Base-by-base conservation (phyloP, 2,888 invertebrate genomes). In the Alloscopus bannaensis region DNA sequence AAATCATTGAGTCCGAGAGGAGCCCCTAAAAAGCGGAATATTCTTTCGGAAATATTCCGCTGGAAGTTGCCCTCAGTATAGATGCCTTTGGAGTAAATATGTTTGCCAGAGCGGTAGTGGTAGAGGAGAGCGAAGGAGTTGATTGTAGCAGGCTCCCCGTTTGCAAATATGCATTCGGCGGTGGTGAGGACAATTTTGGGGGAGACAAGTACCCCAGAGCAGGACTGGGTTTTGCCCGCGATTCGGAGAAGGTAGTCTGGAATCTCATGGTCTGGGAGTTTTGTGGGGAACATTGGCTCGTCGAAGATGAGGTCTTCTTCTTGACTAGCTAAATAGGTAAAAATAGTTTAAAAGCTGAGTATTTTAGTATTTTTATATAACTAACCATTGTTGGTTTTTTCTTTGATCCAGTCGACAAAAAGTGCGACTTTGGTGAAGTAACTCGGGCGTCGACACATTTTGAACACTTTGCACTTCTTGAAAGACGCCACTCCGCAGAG, bases 401-500 rank as follows among this genome's bases (percentile, higher is more conserved):
- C 28, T 13, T 24, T 52, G n/a, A 73, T 65, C 73, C 73, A 73
- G 24, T 50, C 40, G 2, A 55, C 1, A 18, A 64, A 64, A 13
- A 55, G 55, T 8, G 64, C 64, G 3, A 73, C 24, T 13, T 57
- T 31, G 0, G 42, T 26, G 29, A 26, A 65, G 42, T 42, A 29
- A 18, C 26, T 42, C 16, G 73, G 64, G 16, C 42, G 55, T 50
- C 28, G 47, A 16, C 73, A 65, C 8, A 18, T 26, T n/a, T 24
- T 45, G 24, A 18, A 73, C 13, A 8, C 24, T 0, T 26, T 6
- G 18, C 73, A 73, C 4, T 28, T 28, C 29, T 73, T 73, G 18
- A 55, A 73, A 11, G 64, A 64, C 1, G 73, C 73, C 8, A 73
- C 20, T 2, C 73, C 73, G 45, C 73, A 73, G 3, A 73, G 57